Conservation (phyloP, 2,797 vertebrate species). For the Podarcis siculus region DNA sequence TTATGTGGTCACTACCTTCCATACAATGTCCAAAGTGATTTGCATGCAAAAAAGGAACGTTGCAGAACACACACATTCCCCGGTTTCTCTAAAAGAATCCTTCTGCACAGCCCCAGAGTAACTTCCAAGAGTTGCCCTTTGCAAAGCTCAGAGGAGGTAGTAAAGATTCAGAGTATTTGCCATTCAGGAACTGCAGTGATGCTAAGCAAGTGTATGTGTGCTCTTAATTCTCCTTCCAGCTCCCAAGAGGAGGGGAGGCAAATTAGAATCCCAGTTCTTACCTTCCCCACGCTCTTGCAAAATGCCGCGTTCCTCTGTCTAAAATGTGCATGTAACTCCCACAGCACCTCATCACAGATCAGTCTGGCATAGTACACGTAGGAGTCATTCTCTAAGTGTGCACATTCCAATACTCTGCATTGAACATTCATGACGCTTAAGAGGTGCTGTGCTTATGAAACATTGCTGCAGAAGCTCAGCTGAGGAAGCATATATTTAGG, state of each 20-base stretch:
- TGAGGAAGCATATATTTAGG: neutral
- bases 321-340: neutral
- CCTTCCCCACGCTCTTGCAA: neutral
- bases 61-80: neutral
- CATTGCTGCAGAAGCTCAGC: too few species aligned
- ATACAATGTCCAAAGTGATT: neutral
- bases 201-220: accelerated
- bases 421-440: neutral
- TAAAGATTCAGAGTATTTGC: neutral
- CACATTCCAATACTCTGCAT: neutral
- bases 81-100: neutral
- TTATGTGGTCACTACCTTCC: neutral
- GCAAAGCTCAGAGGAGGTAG: neutral
- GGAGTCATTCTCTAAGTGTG: conserved; percentile 5
- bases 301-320: neutral
- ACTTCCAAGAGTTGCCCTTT: neutral
- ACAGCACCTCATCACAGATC: conserved; percentile 35
- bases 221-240: neutral
- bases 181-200: neutral
- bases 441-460: neutral
- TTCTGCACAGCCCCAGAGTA: neutral
- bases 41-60: too few species aligned
- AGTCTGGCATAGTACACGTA: conserved; percentile 29
- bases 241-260: neutral
- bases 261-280: neutral